Conservation (phyloP, 2,797 vertebrate species). For the Vespertilio murinus region DNA sequence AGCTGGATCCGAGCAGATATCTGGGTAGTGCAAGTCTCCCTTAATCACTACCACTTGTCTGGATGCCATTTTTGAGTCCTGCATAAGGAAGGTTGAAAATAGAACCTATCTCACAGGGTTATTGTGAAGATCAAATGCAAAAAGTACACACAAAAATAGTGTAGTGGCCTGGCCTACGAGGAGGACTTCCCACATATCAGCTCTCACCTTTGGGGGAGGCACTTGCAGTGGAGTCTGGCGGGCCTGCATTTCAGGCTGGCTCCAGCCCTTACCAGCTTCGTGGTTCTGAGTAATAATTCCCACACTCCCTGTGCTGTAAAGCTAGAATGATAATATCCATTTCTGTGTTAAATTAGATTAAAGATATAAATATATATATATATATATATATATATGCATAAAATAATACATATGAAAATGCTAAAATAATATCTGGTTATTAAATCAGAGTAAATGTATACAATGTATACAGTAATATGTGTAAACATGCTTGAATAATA, state of each 20-base stretch:
- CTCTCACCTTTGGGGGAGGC: background rate
- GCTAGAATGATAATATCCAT: background rate
- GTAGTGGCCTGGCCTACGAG: accelerated
- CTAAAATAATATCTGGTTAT: background rate
- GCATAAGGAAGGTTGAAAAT: conserved; percentile 48
- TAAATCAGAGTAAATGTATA: background rate
- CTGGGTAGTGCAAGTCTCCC: conserved; percentile 30
- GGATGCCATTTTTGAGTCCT: conserved; percentile 48
- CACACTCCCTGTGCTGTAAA: background rate
- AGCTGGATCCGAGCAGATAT: conserved; percentile 36
- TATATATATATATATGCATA: background rate
- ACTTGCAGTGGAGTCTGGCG: too few relatives aligned
- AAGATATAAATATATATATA: background rate
- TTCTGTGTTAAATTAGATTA: background rate
- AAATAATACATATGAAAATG: background rate
- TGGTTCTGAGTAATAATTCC: background rate
- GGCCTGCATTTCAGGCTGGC: background rate
- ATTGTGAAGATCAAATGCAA: conserved; percentile 29
- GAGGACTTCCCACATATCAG: background rate
- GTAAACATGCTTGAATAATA: background rate
- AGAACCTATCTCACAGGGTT: background rate
- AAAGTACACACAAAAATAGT: background rate
- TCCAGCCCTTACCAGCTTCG: background rate
- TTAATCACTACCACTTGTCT: conserved; percentile 40
- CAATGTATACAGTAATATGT: background rate